Base-by-base conservation (phyloP, 2,113 vertebrate species). In the Orientallactaga bullata region DNA sequence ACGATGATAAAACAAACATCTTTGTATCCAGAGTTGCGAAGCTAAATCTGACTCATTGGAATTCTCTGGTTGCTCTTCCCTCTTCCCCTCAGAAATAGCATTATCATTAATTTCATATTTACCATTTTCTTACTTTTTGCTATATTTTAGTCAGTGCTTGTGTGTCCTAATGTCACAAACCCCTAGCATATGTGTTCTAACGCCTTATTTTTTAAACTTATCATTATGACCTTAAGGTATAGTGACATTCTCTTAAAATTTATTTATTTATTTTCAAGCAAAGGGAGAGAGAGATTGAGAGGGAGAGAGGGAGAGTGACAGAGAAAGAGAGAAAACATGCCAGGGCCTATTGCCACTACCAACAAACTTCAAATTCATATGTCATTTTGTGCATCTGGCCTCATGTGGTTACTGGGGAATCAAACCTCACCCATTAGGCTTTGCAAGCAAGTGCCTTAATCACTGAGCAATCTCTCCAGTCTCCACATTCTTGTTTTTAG, bases 51-150 rank as follows among this genome's bases (percentile, higher is more conserved):
- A 32, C 82, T 42, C 65, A 15, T 35, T 73, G 85, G 37, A 73
- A 58, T 93, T 87, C 3, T 77, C 11, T 78, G 42, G 42, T 47
- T 47, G 42, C 8, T 61, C 2, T n/a, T 12, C 94, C 74, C 58
- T 55, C 55, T 11, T 88, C 26, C 11, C 68, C 55, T 95, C 37
- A 85, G 20, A 93, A 89, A 28, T 88, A 94, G 58, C 23, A 15
- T 72, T 91, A 28, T 80, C 20, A 21, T 69, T 72, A 84, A 55
- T 72, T 69, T n/a, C 81, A 13, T 71, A 30, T 74, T 93, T 91
- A 16, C 28, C 13, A 18, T 78, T 66, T 65, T 37, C 23, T 82
- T 80, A 24, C 51, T 78, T 82, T 90, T 32, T 21, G 42, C 84
- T 65, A 47, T 69, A 30, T 66, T 89, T 87, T 91, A 4, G 35